Evolutionary conservation across 2,113 vertebrate species (phyloP), one percentile per base, ranked within the genome.

Genomic region (human (Homo sapiens)): DNA sequence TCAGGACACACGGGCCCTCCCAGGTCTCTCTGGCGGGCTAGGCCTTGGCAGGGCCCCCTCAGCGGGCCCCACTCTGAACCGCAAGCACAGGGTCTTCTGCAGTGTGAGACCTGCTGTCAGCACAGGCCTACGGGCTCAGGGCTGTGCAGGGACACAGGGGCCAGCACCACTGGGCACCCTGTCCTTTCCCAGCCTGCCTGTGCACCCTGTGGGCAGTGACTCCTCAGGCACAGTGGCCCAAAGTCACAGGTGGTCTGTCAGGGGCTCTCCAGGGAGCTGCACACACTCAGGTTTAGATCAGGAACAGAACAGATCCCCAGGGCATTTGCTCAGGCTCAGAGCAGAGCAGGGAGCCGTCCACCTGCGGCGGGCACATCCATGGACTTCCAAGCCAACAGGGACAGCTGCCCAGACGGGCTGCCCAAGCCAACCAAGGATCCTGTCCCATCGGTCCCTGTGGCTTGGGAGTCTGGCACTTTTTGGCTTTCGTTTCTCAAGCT

Each of bases 151-250:
- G 50, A 30, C 61, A 32, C 61, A 64, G 13, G 22, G 23, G 14
- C 73, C 0, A 3, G 23, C 23, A 25, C 18, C 8, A 2, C 48
- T 17, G 23, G 25, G 23, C n/a, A 30, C 93, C 84, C 88, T 40
- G 86, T 38, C 79, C 17, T 84, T 78, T 75, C 35, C 78, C 84
- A 80, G 93, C 92, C 95, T 97, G 92, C 89, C 96, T 93, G 70
- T 1, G 5, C 48, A 64, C 10, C 50, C 73, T 48, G 38, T 48
- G 43, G n/a, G 35, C 22, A 45, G 45, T 68, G 27, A n/a, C 73
- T 93, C 14, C 70, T 38, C 18, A 38, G 48, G 35, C 55, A 20
- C 40, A 70, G 40, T 27, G n/a, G 57, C 8, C 14, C 40, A 40
- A 55, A 50, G 81, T 45, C 27, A 80, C 14, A 8, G 25, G 64